Base-by-base conservation (phyloP, 2,113 vertebrate species). In the Sardina pilchardus region DNA sequence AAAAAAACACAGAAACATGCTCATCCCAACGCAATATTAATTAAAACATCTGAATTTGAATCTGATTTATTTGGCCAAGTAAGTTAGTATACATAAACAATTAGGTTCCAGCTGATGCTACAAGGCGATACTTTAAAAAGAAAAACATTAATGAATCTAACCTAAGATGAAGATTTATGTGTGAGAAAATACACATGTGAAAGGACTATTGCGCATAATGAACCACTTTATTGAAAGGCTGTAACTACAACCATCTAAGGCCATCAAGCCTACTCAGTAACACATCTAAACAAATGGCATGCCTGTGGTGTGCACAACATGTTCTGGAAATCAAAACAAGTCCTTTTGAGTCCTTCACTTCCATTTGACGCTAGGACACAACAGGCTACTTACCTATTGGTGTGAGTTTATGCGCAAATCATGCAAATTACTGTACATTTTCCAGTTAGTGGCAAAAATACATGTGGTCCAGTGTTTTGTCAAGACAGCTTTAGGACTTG, bases 401-500 rank as follows among this genome's bases (percentile, higher is more conserved):
- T 21, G 16, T 78, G 12, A 12, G 30, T 36, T 36, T 6, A 2
- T 6, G 34, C 12, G 3, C 71, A 36, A 17, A 36, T 78, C 10
- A 39, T 78, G 36, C 12, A 78, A 36, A 78, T 36, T 8, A 26
- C 12, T 75, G 67, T 16, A 75, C n/a, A 1, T 34, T 36, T 30
- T 21, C 21, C 6, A 59, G 53, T 19, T 3, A 21, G 21, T 24
- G 4, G 21, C 5, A 24, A 59, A 59, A 21, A 24, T 24, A 59
- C 53, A 59, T 36, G 12, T 78, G 2, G 71, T 78, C 30, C 71
- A 45, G 8, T 26, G 83, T 26, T 82, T 81, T 86, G 21, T 89
- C 90, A 88, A 90, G 90, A 90, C 9, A 86, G 86, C 89, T 94
- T 92, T 36, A 34, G 71, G 12, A 95, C 94, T 96, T 96, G 96